Evolutionary conservation across 2,888 invertebrate genomes (phyloP), one percentile per base, ranked within the genome.

Genomic region (Rhagonycha fulva): DNA sequence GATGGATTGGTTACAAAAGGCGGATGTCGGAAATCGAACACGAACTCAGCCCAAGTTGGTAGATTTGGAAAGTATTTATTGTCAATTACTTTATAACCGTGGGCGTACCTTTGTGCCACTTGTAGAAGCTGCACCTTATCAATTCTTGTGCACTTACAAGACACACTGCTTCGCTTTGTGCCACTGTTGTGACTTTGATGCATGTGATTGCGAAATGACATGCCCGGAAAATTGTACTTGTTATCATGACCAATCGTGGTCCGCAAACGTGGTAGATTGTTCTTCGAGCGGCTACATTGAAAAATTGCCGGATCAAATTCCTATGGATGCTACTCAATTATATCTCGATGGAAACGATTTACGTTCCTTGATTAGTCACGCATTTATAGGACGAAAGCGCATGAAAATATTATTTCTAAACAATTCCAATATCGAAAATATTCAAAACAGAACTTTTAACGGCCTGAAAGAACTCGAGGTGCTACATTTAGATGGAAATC

Each of bases 171-270:
- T 95, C 86, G 94, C 95, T 5, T 88, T 95, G 79, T 97, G 96
- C 86, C 94, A 95, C 85, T 97, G 96, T 85, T 97, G 96, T 87
- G 96, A 96, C 87, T 97, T 95, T 86, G 96, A 96, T 84, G 95
- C 95, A 47, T 97, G 96, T 87, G 96, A 97, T 88, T 97, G 96
- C 89, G 95, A 96, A 90, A 96, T 96, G 94, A 95, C 94, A 70
- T 97, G 96, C 84, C 96, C 96, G 24, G 91, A 90, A 74, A 95
- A 95, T 85, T 97, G 96, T 88, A 94, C 94, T 73, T 97, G 96
- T 87, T 96, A 95, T 88, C 95, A 95, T 85, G 96, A 96, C 87
- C 94, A 95, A 85, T 93, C 94, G 24, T 96, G 95, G 94, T 92
- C 93, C 66, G 94, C 95, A 19, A 96, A 96, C 88, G 94, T 96